phyloP scores from a whole-genome alignment of 1,140 invertebrate species.

The Ips typographus region DNA sequence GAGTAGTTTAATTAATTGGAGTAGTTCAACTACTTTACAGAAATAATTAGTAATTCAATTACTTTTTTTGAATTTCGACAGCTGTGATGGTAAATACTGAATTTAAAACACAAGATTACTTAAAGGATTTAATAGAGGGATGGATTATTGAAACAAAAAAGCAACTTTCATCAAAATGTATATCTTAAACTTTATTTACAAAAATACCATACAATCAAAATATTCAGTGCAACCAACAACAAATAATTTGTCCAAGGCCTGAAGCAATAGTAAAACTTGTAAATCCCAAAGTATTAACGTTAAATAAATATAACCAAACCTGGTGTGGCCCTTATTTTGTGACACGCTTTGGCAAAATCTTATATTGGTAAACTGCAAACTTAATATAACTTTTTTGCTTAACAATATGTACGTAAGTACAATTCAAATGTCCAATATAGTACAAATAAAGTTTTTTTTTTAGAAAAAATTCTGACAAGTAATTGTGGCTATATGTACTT shows the following conservation, averaged over 20 bases:
- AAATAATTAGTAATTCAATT: too few relatives aligned
- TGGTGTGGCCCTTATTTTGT: neutral
- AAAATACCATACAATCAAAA: constrained; percentile 43
- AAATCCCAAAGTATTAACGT: constrained; percentile 8
- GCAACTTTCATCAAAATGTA: too few relatives aligned
- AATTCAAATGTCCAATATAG: neutral
- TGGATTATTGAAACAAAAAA: too few relatives aligned
- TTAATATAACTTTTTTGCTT: neutral
- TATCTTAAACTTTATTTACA: constrained; percentile 37
- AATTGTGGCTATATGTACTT: too few relatives aligned
- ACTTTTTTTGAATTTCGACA: too few relatives aligned
- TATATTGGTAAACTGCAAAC: neutral
- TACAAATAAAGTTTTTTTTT: too few relatives aligned
- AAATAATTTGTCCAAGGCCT: neutral
- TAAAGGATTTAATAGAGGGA: too few relatives aligned
- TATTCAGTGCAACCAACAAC: constrained; percentile 25
- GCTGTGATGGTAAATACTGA: too few relatives aligned
- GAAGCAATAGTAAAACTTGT: neutral
- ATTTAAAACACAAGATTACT: too few relatives aligned
- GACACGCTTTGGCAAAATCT: neutral
- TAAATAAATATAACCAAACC: neutral
- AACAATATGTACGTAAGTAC: neutral
- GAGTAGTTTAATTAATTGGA: too few relatives aligned
- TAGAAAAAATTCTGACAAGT: too few relatives aligned
- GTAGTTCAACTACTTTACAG: too few relatives aligned